Evolutionary conservation across 1,140 invertebrate genomes (phyloP), one percentile per base, ranked within the genome.

Genomic region (Drosophila subobscura): DNA sequence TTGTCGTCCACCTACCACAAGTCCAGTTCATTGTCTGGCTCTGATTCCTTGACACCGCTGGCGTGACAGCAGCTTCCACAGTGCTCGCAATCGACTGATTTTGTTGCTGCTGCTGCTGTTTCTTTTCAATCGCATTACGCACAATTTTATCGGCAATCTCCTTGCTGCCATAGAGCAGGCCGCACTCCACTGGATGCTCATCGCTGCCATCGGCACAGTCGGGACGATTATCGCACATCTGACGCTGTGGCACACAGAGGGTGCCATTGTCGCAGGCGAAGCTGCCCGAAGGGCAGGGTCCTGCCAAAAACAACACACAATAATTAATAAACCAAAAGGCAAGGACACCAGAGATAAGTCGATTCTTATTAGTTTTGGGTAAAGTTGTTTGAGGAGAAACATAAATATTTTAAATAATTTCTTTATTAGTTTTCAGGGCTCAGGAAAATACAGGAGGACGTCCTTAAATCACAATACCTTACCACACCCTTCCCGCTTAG

Each of bases 191-290:
- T 3, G 72, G 61, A 61, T 92, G 77, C 86, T 95, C 95, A 89
- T 96, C 96, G 42, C 94, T 93, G 12, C 93, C 93, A 83, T 95
- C 93, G 7, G 93, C 92, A 92, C 96, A 97, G 83, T 97, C 95
- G 2, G 67, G 51, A 22, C 92, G 77, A 2, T 93, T 92, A 88
- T 96, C 93, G 90, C 96, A 96, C 60, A 95, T 92, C 72, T 93
- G 92, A 75, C 93, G 93, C 70, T 94, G 93, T 5, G 94, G 93
- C 5, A 96, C 93, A 89, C 96, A 97, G 50, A 93, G 93, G n/a
- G 92, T 92, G 57, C 94, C 95, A 52, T 93, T 93, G 7, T 92
- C 90, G 90, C 96, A 97, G 45, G 93, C 92, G 91, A 96, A 96
- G 49, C 95, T 94, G 63, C 95, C 94, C 42, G 93, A 90, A 2